Conservation (phyloP, 2,113 vertebrate species). For the Burhinus bistriatus region DNA sequence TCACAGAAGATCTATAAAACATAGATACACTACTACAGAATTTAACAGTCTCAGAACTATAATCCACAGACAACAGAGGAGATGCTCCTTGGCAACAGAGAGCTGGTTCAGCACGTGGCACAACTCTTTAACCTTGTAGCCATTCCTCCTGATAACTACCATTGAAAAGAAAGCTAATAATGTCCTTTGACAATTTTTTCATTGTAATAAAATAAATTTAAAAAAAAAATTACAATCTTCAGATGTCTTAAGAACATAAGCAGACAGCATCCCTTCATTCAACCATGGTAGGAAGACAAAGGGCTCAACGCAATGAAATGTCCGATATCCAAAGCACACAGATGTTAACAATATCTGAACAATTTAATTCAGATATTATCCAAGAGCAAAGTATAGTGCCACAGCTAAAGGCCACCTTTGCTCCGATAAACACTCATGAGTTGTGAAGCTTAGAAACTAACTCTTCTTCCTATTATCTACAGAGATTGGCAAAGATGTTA, state of each 20-base stretch:
- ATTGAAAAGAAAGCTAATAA: neutral
- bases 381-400: neutral
- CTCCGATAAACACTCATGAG: neutral
- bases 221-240: neutral
- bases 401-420: neutral
- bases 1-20: neutral
- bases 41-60: neutral
- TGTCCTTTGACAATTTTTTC: neutral
- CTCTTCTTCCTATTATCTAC: neutral
- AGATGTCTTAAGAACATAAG: neutral
- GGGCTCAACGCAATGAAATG: neutral
- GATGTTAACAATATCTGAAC: neutral
- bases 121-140: neutral
- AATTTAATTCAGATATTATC: neutral
- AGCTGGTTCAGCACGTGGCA: accelerated
- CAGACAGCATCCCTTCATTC: neutral
- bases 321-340: accelerated
- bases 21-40: neutral
- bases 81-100: neutral
- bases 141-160: neutral
- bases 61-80: neutral
- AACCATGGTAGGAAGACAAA: neutral
- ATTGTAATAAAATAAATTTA: neutral
- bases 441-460: neutral
- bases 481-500: neutral